Percentiles rank a stretch among this genome's conserved stretches.
phyloP scores from a whole-genome alignment of 2,797 vertebrate species.

The Hoplostethus mediterraneus region DNA sequence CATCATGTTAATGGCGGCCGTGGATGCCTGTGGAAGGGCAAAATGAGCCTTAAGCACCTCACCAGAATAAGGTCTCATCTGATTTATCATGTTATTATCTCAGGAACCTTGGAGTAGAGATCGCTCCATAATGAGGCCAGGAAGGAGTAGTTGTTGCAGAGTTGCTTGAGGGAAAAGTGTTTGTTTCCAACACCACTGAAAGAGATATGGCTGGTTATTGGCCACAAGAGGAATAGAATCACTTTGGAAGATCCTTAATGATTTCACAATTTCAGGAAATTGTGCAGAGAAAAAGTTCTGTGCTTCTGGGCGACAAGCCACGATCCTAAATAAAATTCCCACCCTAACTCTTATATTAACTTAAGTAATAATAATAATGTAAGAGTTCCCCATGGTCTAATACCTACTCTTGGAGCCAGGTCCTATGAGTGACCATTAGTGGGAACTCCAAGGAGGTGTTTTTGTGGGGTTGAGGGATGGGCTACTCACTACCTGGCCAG shows the following conservation, averaged over 20 bases:
- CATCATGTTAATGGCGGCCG: constrained; percentile 13
- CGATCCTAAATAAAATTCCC: constrained; percentile 16
- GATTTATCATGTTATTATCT: constrained; percentile 54
- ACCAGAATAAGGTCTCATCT: constrained; percentile 39
- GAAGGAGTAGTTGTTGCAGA: constrained; percentile 58
- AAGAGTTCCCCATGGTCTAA: constrained; percentile 3
- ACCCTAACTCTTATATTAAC: background rate
- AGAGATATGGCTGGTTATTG: constrained; percentile 50
- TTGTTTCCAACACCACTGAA: constrained; percentile 43
- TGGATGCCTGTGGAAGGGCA: constrained; percentile 18
- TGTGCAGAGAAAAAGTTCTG: constrained; percentile 3
- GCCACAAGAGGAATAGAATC: constrained; percentile 47
- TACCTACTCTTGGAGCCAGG: constrained; percentile 15
- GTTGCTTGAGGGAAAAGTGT: constrained; percentile 48
- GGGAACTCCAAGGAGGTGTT: constrained; percentile 30
- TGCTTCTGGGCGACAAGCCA: background rate
- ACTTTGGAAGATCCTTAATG: constrained; percentile 30
- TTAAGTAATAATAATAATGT: constrained; percentile 7
- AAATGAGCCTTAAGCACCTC: constrained; percentile 23
- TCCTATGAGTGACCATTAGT: constrained; percentile 32
- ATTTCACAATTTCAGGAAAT: constrained; percentile 26
- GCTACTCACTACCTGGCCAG: constrained; percentile 40
- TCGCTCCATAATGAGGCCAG: constrained; percentile 64
- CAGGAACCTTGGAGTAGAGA: constrained; percentile 44
- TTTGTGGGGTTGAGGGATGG: constrained; percentile 34